Base-by-base conservation (phyloP, 2,888 invertebrate genomes). In the Agriopis marginaria region DNA sequence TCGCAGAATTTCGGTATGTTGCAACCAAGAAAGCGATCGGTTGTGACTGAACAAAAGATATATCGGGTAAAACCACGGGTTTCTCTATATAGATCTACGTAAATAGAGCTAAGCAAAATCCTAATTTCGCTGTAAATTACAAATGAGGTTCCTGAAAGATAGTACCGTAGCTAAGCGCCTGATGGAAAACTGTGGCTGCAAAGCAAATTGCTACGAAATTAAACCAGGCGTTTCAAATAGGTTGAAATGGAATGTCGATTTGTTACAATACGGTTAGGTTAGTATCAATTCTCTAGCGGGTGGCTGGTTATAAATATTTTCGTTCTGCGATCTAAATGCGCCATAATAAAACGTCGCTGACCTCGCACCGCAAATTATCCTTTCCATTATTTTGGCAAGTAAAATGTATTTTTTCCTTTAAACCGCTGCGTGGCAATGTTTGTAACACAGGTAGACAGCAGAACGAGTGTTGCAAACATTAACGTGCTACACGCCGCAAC, bases 131-230 rank as follows among this genome's bases (percentile, higher is more conserved):
- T 32, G 32, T 32, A 47, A 47, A 47, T 11, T 32, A 53, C 53
- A 40, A 42, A 42, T 55, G 55, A 14, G 44, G 10, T 17, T 5
- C 70, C 68, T 67, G 66, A 49, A 67, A 69, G 70, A 76, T 77
- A 79, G 79, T 75, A 75, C 75, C 61, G 63, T 54, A 42, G 75
- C 74, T 62, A 63, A 70, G 77, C 73, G 73, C 74, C 75, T 82
- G 83, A 89, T 89, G 79, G 87, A 86, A 88, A 88, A 82, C 82
- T 88, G 89, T 74, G 89, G 87, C 86, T 67, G 59, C 63, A 44
- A 72, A 39, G 77, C 70, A 79, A 84, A 81, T 81, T 81, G 79
- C 66, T 73, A 54, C 58, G 70, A 79, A 84, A 82, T 78, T 75
- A 80, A 77, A 70, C 59, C 58, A 14, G 59, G 62, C 50, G 50